phyloP scores from a whole-genome alignment of 2,888 invertebrate species.

The Sycophila texana region DNA sequence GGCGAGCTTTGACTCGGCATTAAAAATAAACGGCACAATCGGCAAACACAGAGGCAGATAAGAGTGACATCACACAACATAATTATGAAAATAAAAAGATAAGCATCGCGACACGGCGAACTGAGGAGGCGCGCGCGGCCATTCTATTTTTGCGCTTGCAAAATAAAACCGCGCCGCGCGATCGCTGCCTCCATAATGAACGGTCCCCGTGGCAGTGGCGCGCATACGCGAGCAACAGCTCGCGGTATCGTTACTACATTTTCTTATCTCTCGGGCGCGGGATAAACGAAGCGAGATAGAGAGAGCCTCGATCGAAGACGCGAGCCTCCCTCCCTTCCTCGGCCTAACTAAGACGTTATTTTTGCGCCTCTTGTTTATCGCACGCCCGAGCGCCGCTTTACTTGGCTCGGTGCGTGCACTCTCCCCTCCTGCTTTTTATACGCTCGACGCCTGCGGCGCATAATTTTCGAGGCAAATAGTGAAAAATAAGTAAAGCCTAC shows the following conservation, averaged over 20 bases:
- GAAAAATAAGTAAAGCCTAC: too few species aligned
- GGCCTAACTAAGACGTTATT: not conserved
- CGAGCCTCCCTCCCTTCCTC: not conserved
- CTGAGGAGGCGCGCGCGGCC: not conserved
- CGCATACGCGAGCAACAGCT: not conserved
- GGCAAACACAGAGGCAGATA: conserved; percentile 13
- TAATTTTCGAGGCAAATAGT: too few species aligned
- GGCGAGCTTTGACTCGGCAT: not conserved
- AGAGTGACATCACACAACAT: conserved; percentile 44
- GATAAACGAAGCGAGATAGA: conserved; percentile 26
- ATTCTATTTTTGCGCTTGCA: conserved; percentile 40
- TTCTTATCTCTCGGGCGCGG: conserved; percentile 31
- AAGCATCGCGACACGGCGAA: conserved; percentile 46
- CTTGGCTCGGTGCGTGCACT: too few species aligned
- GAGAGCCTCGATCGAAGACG: conserved; percentile 24
- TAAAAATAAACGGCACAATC: conserved; percentile 33
- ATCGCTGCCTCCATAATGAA: not conserved
- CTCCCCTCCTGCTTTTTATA: too few species aligned
- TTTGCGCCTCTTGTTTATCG: too few species aligned
- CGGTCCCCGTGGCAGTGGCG: conserved; percentile 18
- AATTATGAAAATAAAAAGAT: conserved; percentile 48
- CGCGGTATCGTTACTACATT: conserved; percentile 30
- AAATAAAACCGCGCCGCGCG: conserved; percentile 27
- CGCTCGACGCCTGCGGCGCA: too few species aligned
- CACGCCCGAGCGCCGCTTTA: too few species aligned